Evolutionary conservation across 2,113 vertebrate genomes (phyloP), one percentile per base, ranked within the genome.

Genomic region (Antechinus flavipes): DNA sequence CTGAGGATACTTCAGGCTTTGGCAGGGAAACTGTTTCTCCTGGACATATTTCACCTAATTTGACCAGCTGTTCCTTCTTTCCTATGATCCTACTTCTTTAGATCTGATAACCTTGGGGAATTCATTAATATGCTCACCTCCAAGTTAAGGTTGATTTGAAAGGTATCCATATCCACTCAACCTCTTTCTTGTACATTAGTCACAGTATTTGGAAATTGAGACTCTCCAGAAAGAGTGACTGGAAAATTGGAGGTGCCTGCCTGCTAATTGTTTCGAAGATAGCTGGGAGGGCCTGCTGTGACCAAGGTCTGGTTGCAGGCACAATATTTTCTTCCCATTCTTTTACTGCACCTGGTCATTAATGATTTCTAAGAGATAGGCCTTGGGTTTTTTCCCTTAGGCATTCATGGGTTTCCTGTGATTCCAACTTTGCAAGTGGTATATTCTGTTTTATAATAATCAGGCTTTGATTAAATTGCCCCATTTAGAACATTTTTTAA

Each of bases 251-350:
- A 53, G 55, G 47, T 0, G 0, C 3, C 8, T 22, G 12, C 24
- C 12, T 49, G 23, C 30, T 7, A 35, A 68, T 35, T 30, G 46
- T 35, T n/a, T n/a, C 46, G 24, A 8, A 9, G 53, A 0, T 55
- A 90, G 25, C 0, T 0, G 0, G 0, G 91, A 0, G 1, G 35
- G 3, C 10, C 12, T 22, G n/a, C 30, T 68, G 7, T 2, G 10
- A 52, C 8, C 46, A n/a, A 2, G 0, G 25, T 25, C 35, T 25
- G 2, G n/a, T 42, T 8, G n/a, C 61, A 76, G 61, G 30, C 35
- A n/a, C 19, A 35, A 5, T 8, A 2, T 23, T 84, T 84, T 42
- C n/a, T 84, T 84, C 42, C 68, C 35, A 84, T 84, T 84, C 7
- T 6, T 42, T 84, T 22, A 84, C n/a, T 84, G 35, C 7, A 42